Evolutionary conservation across 2,113 vertebrate genomes (phyloP), one percentile per base, ranked within the genome.

Genomic region (Acrocephalus arundinaceus): DNA sequence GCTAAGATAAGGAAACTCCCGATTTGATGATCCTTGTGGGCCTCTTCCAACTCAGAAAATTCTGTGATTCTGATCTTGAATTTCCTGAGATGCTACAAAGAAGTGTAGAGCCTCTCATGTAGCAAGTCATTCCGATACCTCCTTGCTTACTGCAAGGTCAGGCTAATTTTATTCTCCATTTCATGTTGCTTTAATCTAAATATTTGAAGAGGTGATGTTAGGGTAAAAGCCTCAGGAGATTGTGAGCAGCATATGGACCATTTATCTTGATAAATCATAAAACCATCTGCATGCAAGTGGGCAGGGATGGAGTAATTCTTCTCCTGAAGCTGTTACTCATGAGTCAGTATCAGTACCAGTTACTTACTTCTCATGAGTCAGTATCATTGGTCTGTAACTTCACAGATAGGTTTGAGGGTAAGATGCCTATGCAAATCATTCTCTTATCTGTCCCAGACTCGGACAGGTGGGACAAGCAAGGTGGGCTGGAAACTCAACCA

Each of bases 61-160:
- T 77, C 25, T 12, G 6, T 27, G 6, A 71, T 57, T 65, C 66
- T 72, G 35, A 2, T 67, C 55, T 87, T 72, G 24, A 74, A 80
- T 85, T 96, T 92, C 65, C 59, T 58, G 43, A 90, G 67, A 81
- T 85, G 89, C 70, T 96, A 55, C 88, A 92, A 84, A 89, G 87
- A 84, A 94, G 73, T 80, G 78, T 74, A 97, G 85, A 90, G 83
- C 79, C 89, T 92, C 87, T 46, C 94, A 97, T 86, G 87, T 78
- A 97, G 87, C 68, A 94, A 97, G 92, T 96, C 88, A 85, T 83
- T 97, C 94, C 95, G 86, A 96, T 97, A 95, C 66, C 41, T 87
- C 71, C 82, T 74, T 82, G 59, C 68, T 75, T 87, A 49, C 75
- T 83, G 77, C 93, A 97, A 97, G 88, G 94, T 97, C 92, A 97